Evolutionary conservation across 2,113 vertebrate genomes (phyloP), one percentile per base, ranked within the genome.

Genomic region (Candoia aspera): DNA sequence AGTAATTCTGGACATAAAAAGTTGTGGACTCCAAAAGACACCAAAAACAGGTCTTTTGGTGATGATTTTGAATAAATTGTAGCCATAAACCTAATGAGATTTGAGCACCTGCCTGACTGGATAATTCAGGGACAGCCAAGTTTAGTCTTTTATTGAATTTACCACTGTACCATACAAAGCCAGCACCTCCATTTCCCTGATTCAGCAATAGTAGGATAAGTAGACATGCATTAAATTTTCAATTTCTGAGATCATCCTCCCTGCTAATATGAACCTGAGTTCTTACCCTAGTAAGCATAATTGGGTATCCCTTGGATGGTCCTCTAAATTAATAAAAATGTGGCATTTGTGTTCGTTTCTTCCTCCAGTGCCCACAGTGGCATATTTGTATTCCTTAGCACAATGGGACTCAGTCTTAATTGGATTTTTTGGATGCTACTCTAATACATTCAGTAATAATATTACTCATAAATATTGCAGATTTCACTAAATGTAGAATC

Each of bases 351-450:
- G 62, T 64, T 87, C 13, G 42, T 68, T 87, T 87, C 53, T 87
- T 73, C 85, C 90, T 54, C 87, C 15, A 55, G 85, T 87, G 85
- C 85, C 85, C 85, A 73, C 62, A 87, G 53, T 87, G 85, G 90
- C 62, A 91, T 87, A 91, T 91, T 91, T 91, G 84, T 91, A 91
- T 91, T 91, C 85, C 87, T 91, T 68, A 91, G 90, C 85, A 91
- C 85, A 91, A 91, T 87, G 62, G 85, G 90, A n/a, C 58, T 68
- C 60, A 91, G 8, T 54, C 90, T 73, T 91, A 91, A 91, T 91
- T 91, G 85, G 60, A 87, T 90, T 86, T 57, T 54, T 5, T 55
- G 83, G 21, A 54, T 55, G 89, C 55, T 83, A 90, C 19, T 42
- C 88, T 87, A 87, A 91, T 87, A 59, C 24, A 79, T 87, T 87